A percentile compares a stretch with the other conserved stretches of the same genome.
Conservation (phyloP, 2,888 invertebrate genomes). For the Onthophagus sagittarius region DNA sequence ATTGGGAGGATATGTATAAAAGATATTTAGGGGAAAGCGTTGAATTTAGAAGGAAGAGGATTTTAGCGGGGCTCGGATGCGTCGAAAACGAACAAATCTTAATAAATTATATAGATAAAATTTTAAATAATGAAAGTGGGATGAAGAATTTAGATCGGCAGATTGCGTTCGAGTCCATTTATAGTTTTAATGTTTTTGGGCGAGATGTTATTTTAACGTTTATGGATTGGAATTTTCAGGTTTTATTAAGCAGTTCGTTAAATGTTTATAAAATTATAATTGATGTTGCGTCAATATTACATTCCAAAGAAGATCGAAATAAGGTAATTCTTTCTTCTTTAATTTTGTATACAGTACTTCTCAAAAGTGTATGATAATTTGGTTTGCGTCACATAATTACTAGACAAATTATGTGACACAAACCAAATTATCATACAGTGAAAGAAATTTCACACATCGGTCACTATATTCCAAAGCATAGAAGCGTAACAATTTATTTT, state of each 20-base stretch:
- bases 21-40: slow-evolving; percentile 4
- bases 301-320: not conserved
- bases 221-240: not conserved
- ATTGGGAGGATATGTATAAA: slow-evolving; percentile 6
- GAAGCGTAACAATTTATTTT: too few species aligned
- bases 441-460: too few species aligned
- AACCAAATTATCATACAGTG: too few species aligned
- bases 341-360: too few species aligned
- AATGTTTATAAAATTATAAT: slow-evolving; percentile 15
- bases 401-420: too few species aligned
- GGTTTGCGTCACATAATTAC: too few species aligned
- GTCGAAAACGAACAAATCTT: slow-evolving; percentile 6
- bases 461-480: too few species aligned
- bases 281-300: slow-evolving; percentile 1
- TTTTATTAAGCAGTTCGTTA: not conserved
- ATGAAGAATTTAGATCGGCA: slow-evolving; percentile 10
- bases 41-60: slow-evolving; percentile 1
- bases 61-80: slow-evolving; percentile 13
- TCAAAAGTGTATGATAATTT: too few species aligned
- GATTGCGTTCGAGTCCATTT: slow-evolving; percentile 14
- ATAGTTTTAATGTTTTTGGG: slow-evolving; percentile 9
- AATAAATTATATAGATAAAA: not conserved
- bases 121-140: not conserved
- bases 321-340: not conserved
- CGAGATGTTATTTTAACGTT: not conserved